phyloP scores from a whole-genome alignment of 1,140 invertebrate species.

The Zophobas atratus region DNA sequence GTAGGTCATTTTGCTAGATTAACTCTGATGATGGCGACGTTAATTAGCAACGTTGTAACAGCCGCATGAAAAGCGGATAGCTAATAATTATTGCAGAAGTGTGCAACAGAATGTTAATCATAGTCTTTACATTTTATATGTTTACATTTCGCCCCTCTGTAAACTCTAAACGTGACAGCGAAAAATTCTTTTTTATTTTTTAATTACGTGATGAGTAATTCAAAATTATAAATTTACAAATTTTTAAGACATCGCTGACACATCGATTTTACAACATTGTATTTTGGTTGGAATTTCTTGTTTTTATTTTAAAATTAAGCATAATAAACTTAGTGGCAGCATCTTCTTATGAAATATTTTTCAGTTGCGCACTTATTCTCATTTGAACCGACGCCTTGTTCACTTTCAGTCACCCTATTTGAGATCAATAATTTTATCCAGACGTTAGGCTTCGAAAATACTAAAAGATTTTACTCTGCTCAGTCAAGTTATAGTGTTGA shows the following conservation, averaged over 20 bases:
- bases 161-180: neutral
- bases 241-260: neutral
- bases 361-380: no score
- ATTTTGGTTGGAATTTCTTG: no score
- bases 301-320: no score
- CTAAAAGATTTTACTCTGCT: no score
- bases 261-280: no score
- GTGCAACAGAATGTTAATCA: constrained; percentile 13
- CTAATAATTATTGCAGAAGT: constrained; percentile 1
- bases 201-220: neutral
- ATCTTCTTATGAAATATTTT: no score
- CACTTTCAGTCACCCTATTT: no score
- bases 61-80: constrained; percentile 22
- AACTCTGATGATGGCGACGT: constrained; percentile 18
- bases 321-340: no score
- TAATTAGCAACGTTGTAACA: constrained; percentile 27
- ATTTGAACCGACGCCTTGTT: no score
- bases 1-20: constrained; percentile 70
- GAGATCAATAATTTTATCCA: no score
- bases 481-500: no score
- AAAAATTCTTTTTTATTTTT: neutral
- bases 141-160: neutral
- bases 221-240: neutral
- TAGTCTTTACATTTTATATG: constrained; percentile 13
- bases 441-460: no score